Evolutionary conservation across 2,888 invertebrate genomes (phyloP).

Genomic region (Marronus borbonicus): DNA sequence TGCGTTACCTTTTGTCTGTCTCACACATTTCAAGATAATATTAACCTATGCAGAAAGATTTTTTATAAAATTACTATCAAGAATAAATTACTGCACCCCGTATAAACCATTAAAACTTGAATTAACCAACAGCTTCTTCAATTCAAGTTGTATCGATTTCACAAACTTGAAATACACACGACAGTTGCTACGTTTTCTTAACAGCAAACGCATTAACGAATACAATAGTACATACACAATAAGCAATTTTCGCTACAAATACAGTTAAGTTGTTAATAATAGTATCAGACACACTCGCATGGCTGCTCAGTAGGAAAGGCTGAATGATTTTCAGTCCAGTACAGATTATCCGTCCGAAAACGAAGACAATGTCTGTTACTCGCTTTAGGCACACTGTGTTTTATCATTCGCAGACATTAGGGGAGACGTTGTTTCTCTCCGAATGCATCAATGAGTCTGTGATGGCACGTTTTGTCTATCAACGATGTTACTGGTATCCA

Average conservation of each 20-base stretch:
- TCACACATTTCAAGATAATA: no score
- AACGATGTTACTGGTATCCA: conserved; percentile 54
- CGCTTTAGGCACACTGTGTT: conserved; percentile 52
- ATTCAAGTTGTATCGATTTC: conserved; percentile 8
- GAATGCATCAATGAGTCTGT: conserved; percentile 56
- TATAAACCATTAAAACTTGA: not conserved
- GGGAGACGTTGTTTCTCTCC: conserved; percentile 57
- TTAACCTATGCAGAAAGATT: no score
- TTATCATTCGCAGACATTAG: conserved; percentile 57
- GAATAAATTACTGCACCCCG: no score
- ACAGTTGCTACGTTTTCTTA: conserved; percentile 10
- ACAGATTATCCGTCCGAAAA: conserved; percentile 53
- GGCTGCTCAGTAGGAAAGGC: conserved; percentile 51
- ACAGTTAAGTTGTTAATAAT: conserved; percentile 51
- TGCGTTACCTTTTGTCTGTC: no score
- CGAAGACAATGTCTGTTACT: conserved; percentile 55
- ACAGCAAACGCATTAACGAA: conserved; percentile 30
- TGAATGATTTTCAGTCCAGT: conserved; percentile 55
- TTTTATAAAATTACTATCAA: no score
- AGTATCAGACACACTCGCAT: conserved; percentile 54
- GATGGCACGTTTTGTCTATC: conserved; percentile 56
- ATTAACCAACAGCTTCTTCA: not conserved
- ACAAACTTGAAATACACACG: conserved; percentile 16
- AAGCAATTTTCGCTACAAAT: conserved; percentile 40
- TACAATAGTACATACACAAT: conserved; percentile 30